A percentile compares a stretch with the other conserved stretches of the same genome.
These are phyloP conservation scores for Aricia agestis DNA, from an alignment of 1,140 invertebrate species.

Conservation along the genomic window DNA sequence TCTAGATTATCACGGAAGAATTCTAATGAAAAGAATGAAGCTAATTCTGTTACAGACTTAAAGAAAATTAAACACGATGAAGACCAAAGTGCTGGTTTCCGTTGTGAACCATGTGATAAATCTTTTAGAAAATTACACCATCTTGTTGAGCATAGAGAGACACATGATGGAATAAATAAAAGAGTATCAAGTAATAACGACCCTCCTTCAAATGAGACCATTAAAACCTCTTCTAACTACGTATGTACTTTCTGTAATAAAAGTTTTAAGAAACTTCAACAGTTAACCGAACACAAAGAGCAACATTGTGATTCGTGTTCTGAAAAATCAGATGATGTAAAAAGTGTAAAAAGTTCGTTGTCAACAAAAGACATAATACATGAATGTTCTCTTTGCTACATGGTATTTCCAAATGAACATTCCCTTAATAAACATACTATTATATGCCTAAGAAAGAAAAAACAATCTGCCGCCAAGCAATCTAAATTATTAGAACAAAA, in stretches of 20 bases:
- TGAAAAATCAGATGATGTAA: conserved; percentile 60
- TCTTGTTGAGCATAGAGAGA: conserved; percentile 71
- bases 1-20: conserved; percentile 45
- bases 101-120: conserved; percentile 74
- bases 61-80: conserved; percentile 38
- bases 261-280: conserved; percentile 68
- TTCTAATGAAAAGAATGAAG: conserved; percentile 53
- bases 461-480: conserved; percentile 51
- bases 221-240: conserved; percentile 37
- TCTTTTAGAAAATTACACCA: conserved; percentile 73
- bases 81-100: conserved; percentile 66
- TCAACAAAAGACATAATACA: conserved; percentile 74
- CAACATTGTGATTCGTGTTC: conserved; percentile 67
- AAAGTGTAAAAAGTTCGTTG: conserved; percentile 60
- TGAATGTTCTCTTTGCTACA: conserved; percentile 73
- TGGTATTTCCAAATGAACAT: conserved; percentile 75
- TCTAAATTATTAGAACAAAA: conserved; percentile 13
- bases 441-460: conserved; percentile 67
- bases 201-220: conserved; percentile 26
- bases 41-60: conserved; percentile 38
- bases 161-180: conserved; percentile 64
- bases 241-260: conserved; percentile 71
- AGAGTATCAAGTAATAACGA: conserved; percentile 33
- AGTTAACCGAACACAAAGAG: conserved; percentile 70
- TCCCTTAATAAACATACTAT: conserved; percentile 67